Evolutionary conservation across 2,888 invertebrate species (phyloP), one percentile per base, ranked within the genome.

Genomic region (Sussaba pulchella): DNA sequence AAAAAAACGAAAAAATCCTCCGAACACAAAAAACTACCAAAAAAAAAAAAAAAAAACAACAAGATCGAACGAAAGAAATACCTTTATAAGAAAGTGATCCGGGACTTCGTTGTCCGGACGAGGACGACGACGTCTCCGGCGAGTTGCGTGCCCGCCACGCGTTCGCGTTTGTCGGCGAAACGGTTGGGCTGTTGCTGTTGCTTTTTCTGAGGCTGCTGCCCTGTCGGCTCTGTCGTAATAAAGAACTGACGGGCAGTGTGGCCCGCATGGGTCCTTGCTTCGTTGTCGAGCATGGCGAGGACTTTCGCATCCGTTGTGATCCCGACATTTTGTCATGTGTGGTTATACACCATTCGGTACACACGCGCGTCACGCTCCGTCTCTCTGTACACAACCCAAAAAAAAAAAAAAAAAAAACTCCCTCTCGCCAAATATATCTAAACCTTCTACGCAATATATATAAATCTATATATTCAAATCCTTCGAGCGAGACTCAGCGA

Each of bases 11-110:
- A n/a, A n/a, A 39, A 1, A 5, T 8, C 1, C 6, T 8, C 1
- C 39, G 39, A 6, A 8, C 10, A 39, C 39, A 12, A 39, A 12
- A n/a, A 4, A n/a, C 10, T n/a, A n/a, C 4, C 5, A 26, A n/a
- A n/a, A 26, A 54, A 54, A 54, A 54, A 14, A n/a, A 0, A 14
- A 21, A n/a, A 6, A 47, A 47, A 47, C n/a, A n/a, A n/a, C n/a
- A n/a, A n/a, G n/a, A n/a, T n/a, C n/a, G n/a, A n/a, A n/a, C n/a
- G n/a, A n/a, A n/a, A n/a, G n/a, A 26, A 24, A 52, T 52, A 96
- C 96, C 95, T 95, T 95, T 95, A 92, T 95, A 95, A 89, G 94
- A 94, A 85, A 95, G 93, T 84, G 96, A 95, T 82, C 96, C 96
- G 85, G 96, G 96, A 90, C 96, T 96, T 84, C 96, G 94, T 87